Percentiles rank a stretch among this genome's conserved stretches.
phyloP scores from a whole-genome alignment of 2,888 invertebrate species.

The Spisula solida region DNA sequence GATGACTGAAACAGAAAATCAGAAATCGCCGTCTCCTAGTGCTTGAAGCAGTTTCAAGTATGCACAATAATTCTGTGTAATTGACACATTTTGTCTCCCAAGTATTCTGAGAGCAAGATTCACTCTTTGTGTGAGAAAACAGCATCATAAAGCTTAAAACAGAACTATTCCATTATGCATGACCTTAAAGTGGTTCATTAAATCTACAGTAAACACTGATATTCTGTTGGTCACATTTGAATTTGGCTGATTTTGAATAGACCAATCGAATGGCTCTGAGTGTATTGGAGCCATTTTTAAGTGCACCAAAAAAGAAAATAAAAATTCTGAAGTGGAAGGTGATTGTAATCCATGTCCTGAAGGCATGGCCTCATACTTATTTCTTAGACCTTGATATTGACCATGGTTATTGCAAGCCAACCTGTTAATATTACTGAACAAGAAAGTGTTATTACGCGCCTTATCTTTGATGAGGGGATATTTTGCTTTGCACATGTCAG shows the following conservation, averaged over 20 bases:
- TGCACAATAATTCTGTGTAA: neutral
- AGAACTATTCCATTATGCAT: neutral
- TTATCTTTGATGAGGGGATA: too few species aligned
- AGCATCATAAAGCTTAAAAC: neutral
- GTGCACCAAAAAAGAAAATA: too few species aligned
- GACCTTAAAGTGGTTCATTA: neutral
- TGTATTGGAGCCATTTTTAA: neutral
- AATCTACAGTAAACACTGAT: neutral
- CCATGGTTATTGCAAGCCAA: too few species aligned
- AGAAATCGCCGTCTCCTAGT: neutral
- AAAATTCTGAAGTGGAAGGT: too few species aligned
- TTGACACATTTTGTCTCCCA: conserved; percentile 5
- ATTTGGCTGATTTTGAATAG: neutral
- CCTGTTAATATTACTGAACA: too few species aligned
- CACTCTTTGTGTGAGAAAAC: neutral
- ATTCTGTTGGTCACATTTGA: neutral
- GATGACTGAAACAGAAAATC: neutral
- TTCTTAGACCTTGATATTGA: too few species aligned
- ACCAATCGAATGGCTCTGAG: neutral
- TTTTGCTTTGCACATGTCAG: too few species aligned
- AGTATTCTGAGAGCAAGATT: neutral
- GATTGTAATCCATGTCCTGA: too few species aligned
- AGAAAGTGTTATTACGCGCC: too few species aligned
- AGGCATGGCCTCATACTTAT: too few species aligned
- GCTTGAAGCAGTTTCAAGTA: neutral